A percentile compares a stretch with the other conserved stretches of the same genome.
Evolutionary conservation across 2,113 vertebrate species (phyloP).

Genomic region (Vicugna pacos): DNA sequence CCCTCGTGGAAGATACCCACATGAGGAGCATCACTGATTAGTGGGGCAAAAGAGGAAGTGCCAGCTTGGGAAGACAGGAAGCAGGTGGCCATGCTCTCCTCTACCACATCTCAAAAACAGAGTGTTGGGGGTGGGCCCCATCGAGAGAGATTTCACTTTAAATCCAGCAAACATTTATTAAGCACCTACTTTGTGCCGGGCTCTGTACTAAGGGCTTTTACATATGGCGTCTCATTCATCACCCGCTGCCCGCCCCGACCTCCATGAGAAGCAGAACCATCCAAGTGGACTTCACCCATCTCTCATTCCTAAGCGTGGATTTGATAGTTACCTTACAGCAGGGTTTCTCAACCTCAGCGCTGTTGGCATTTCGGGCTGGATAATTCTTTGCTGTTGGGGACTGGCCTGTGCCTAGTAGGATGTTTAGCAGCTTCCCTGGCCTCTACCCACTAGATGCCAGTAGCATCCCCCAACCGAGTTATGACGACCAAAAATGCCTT

Average conservation of each 20-base stretch:
- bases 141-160: background rate
- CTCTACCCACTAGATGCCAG: background rate
- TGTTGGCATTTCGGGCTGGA: background rate
- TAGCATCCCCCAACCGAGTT: background rate
- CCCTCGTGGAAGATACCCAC: background rate
- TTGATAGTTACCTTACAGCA: background rate
- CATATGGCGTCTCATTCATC: background rate
- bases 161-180: background rate
- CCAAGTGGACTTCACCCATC: background rate
- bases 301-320: background rate
- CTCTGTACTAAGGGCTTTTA: background rate
- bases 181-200: background rate
- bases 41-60: slow-evolving; percentile 6
- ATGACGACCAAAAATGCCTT: background rate
- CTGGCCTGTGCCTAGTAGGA: background rate
- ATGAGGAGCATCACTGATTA: rapidly evolving
- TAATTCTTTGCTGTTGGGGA: background rate
- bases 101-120: slow-evolving; percentile 3
- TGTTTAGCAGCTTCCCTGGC: background rate
- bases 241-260: background rate
- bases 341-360: background rate
- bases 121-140: background rate
- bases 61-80: slow-evolving; percentile 62
- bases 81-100: slow-evolving; percentile 33
- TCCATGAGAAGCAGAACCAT: background rate